phyloP scores from a whole-genome alignment of 2,113 vertebrate genomes.

The Erythrocebus patas region DNA sequence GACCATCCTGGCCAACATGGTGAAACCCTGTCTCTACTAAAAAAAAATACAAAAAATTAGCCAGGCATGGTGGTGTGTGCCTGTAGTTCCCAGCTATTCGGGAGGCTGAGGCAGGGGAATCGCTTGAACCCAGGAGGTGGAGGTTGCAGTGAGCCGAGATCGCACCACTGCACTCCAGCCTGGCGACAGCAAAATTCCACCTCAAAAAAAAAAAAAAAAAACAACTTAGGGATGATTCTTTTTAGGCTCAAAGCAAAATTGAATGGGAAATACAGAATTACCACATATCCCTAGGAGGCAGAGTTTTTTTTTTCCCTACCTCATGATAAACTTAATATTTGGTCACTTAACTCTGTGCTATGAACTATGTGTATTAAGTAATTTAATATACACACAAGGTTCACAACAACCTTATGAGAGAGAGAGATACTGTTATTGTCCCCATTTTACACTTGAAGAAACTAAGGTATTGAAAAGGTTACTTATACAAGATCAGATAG shows the following conservation, averaged over 20 bases:
- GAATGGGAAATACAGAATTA: constrained; percentile 7
- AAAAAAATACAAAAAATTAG: no score
- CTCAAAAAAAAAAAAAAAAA: no score
- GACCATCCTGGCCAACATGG: no score
- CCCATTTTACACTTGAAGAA: background rate
- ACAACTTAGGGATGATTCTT: background rate
- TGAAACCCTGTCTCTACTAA: no score
- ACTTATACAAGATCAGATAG: background rate
- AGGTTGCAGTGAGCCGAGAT: no score
- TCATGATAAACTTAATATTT: constrained; percentile 7
- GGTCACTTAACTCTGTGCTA: background rate
- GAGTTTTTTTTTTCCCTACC: background rate
- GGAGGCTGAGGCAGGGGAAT: no score
- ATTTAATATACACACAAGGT: background rate
- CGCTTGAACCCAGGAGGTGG: no score
- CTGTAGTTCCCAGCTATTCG: no score
- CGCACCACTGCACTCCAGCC: no score
- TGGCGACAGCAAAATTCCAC: no score
- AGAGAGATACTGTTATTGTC: background rate
- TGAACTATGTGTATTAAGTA: background rate
- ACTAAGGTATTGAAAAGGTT: background rate
- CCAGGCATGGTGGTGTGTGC: no score
- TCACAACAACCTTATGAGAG: background rate
- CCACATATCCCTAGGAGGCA: background rate
- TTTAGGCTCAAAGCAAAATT: constrained; percentile 26